Evolutionary conservation across 1,140 invertebrate species (phyloP).

Genomic region (Muscidifurax raptorellus): DNA sequence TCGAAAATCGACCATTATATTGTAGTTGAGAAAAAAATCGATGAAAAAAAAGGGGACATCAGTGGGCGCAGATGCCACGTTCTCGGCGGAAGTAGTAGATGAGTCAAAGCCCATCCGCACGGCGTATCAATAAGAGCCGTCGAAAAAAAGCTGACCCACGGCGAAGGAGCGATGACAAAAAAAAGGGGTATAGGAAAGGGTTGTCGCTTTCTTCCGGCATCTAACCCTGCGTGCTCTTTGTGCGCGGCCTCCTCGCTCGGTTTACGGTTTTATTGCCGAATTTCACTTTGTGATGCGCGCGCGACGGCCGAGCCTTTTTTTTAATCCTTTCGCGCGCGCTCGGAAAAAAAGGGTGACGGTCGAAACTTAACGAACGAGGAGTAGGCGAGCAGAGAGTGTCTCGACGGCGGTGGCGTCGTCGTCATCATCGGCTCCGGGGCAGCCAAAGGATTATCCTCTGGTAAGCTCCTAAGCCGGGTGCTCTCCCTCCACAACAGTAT

Average conservation of each 20-base stretch:
- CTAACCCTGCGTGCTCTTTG: too few species aligned
- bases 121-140: background rate
- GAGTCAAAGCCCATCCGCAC: background rate
- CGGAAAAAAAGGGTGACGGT: slow-evolving; percentile 28
- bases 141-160: background rate
- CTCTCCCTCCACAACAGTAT: background rate
- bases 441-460: slow-evolving; percentile 56
- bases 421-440: slow-evolving; percentile 8
- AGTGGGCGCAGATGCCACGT: background rate
- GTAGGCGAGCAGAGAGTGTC: background rate
- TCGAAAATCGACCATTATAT: background rate
- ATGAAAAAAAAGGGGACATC: slow-evolving; percentile 20
- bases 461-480: slow-evolving; percentile 42
- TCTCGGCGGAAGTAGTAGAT: background rate
- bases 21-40: background rate
- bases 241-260: background rate
- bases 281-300: slow-evolving; percentile 57
- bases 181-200: slow-evolving; percentile 44
- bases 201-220: slow-evolving; percentile 40
- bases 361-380: slow-evolving; percentile 24
- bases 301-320: slow-evolving; percentile 17
- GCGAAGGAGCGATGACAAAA: background rate
- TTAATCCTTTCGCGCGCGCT: slow-evolving; percentile 41
- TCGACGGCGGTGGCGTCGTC: background rate
- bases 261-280: slow-evolving; percentile 56